Evolutionary conservation across 2,888 invertebrate genomes (phyloP).

Genomic region (Pycnomerus fuliginosus): DNA sequence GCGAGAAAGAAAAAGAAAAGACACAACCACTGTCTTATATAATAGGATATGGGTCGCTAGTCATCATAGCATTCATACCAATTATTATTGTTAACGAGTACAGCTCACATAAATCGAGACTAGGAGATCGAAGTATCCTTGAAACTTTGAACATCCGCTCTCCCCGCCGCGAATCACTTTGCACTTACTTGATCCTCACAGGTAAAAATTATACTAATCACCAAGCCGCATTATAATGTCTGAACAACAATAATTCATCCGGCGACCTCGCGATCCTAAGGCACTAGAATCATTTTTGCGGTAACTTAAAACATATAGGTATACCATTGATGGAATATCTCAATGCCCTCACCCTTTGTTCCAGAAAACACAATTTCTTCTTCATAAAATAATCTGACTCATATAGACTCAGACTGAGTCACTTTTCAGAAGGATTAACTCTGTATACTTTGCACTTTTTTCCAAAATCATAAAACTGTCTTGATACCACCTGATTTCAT

Average conservation of each 20-base stretch:
- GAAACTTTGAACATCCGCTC: conserved; percentile 44
- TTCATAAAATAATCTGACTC: too few relatives aligned
- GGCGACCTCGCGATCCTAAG: conserved; percentile 26
- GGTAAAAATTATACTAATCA: conserved; percentile 36
- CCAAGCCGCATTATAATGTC: conserved; percentile 27
- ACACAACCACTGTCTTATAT: conserved; percentile 33
- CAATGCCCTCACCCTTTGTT: too few relatives aligned
- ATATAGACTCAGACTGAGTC: too few relatives aligned
- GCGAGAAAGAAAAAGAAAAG: background rate
- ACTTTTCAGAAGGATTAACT: too few relatives aligned
- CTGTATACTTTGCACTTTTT: too few relatives aligned
- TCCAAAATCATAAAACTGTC: too few relatives aligned
- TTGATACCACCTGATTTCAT: too few relatives aligned
- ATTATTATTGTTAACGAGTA: conserved; percentile 43
- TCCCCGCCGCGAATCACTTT: conserved; percentile 36
- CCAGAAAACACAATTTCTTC: too few relatives aligned
- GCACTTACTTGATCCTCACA: conserved; percentile 35
- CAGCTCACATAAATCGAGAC: conserved; percentile 34
- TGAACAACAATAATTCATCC: conserved; percentile 26
- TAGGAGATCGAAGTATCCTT: conserved; percentile 43
- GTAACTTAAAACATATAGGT: too few relatives aligned
- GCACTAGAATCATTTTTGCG: too few relatives aligned
- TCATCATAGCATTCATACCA: conserved; percentile 37
- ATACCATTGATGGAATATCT: too few relatives aligned
- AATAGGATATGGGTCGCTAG: conserved; percentile 47